phyloP scores from a whole-genome alignment of 1,140 invertebrate species.

The Megathymus violae region DNA sequence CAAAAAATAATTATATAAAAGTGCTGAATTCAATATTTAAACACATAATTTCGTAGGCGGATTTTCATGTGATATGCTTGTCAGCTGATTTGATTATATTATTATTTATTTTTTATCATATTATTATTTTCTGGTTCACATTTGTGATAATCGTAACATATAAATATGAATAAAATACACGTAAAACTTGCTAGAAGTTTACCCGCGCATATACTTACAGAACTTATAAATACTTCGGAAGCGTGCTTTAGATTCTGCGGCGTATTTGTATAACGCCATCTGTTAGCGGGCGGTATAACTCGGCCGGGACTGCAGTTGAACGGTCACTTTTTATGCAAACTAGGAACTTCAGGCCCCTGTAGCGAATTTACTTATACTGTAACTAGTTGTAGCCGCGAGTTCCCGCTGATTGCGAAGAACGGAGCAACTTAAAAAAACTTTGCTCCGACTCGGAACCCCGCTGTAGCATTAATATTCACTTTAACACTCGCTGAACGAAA shows the following conservation, averaged over 20 bases:
- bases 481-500: constrained; percentile 58
- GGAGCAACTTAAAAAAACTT: constrained; percentile 41
- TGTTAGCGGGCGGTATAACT: not conserved
- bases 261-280: constrained; percentile 1
- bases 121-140: no score
- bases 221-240: not conserved
- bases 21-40: no score
- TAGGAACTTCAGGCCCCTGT: constrained; percentile 20
- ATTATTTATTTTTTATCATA: no score
- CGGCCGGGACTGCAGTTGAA: not conserved
- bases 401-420: constrained; percentile 41
- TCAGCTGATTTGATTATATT: no score
- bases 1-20: no score
- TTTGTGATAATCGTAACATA: no score
- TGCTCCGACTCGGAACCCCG: constrained; percentile 38
- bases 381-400: constrained; percentile 39
- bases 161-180: no score
- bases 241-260: not conserved
- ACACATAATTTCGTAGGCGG: no score
- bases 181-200: no score
- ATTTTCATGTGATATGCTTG: no score
- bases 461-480: constrained; percentile 65
- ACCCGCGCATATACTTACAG: not conserved
- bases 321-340: constrained; percentile 17
- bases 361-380: constrained; percentile 30